Evolutionary conservation across 2,888 invertebrate species (phyloP).

Genomic region (Meghimatium bilineatum): DNA sequence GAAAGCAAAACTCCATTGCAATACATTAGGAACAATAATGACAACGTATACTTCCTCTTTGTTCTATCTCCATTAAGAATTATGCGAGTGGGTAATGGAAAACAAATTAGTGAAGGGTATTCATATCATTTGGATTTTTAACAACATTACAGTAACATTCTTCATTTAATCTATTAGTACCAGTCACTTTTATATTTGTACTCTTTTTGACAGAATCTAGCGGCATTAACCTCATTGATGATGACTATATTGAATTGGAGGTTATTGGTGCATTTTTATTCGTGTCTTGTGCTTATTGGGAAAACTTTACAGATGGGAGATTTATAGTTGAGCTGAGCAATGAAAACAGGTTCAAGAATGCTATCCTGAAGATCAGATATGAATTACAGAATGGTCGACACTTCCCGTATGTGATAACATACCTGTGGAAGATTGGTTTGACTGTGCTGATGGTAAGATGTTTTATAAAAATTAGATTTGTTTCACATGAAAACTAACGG

Average conservation of each 20-base stretch:
- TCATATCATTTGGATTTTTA: no score
- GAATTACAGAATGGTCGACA: constrained; percentile 50
- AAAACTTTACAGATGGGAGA: constrained; percentile 67
- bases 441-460: constrained; percentile 26
- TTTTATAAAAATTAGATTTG: no score
- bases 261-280: constrained; percentile 58
- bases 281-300: constrained; percentile 66
- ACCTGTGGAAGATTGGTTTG: constrained; percentile 32
- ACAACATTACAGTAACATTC: no score
- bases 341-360: constrained; percentile 41
- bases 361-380: constrained; percentile 47
- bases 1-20: no score
- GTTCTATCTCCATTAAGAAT: no score
- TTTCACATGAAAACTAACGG: no score
- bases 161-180: no score
- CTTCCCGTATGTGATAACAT: constrained; percentile 29
- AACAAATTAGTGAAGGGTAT: no score
- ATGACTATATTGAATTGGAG: constrained; percentile 32
- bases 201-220: not conserved
- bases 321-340: constrained; percentile 43
- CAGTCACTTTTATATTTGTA: not conserved
- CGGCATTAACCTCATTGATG: not conserved
- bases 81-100: no score
- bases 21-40: no score
- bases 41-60: no score